Evolutionary conservation across 1,140 invertebrate species (phyloP).

Genomic region (Drosophila carrolli): DNA sequence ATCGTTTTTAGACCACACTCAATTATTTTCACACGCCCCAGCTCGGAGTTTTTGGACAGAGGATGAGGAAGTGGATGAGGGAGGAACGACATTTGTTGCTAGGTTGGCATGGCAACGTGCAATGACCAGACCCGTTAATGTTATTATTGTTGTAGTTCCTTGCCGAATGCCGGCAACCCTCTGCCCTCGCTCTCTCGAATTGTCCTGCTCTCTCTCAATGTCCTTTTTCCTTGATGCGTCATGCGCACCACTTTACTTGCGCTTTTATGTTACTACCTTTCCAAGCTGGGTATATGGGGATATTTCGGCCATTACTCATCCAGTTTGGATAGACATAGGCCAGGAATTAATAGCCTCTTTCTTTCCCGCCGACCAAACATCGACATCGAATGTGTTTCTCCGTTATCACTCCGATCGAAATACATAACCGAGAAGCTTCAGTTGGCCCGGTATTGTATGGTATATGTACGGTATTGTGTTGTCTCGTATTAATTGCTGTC

Average conservation of each 20-base stretch:
- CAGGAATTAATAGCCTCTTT: constrained; percentile 51
- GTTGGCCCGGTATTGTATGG: constrained; percentile 16
- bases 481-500: constrained; percentile 38
- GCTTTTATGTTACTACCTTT: constrained; percentile 55
- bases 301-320: constrained; percentile 75
- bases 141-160: constrained; percentile 47
- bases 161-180: constrained; percentile 53
- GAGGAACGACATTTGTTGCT: constrained; percentile 36
- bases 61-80: not conserved
- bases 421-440: constrained; percentile 40
- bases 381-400: constrained; percentile 12
- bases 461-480: constrained; percentile 29
- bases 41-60: constrained; percentile 6
- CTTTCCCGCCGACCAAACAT: constrained; percentile 19
- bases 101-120: constrained; percentile 66
- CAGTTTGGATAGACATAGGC: constrained; percentile 56
- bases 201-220: constrained; percentile 20
- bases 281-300: constrained; percentile 25
- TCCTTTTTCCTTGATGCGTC: constrained; percentile 75
- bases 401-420: constrained; percentile 43
- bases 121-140: constrained; percentile 63
- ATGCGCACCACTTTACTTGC: constrained; percentile 75
- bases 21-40: constrained; percentile 50
- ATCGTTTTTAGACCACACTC: constrained; percentile 28
- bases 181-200: constrained; percentile 25